A percentile compares a stretch with the other conserved stretches of the same genome.
Conservation (phyloP, 2,113 vertebrate genomes). For the human region GRCh38 chr18:43128501-43129000, state of each 20-base stretch:
- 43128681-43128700: background rate
- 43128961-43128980: background rate
- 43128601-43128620: background rate
- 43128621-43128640: conserved; percentile 19
- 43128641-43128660: conserved; percentile 51
- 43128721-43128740: conserved; percentile 26
- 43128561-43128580: conserved; percentile 33
- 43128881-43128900: background rate
- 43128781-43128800: background rate
- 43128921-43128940: background rate
- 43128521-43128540: background rate
- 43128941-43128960: background rate
- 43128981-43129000: background rate
- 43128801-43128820: background rate
- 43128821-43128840: background rate
- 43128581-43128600: background rate
- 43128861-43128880: background rate
- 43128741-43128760: background rate
- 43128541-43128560: background rate
- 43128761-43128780: background rate
- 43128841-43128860: background rate
- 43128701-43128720: background rate
- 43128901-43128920: background rate
- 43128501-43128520: conserved; percentile 9
- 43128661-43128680: conserved; percentile 69